Base-by-base conservation (phyloP, 2,888 invertebrate species). In the Vannuccia rotundouncinata region DNA sequence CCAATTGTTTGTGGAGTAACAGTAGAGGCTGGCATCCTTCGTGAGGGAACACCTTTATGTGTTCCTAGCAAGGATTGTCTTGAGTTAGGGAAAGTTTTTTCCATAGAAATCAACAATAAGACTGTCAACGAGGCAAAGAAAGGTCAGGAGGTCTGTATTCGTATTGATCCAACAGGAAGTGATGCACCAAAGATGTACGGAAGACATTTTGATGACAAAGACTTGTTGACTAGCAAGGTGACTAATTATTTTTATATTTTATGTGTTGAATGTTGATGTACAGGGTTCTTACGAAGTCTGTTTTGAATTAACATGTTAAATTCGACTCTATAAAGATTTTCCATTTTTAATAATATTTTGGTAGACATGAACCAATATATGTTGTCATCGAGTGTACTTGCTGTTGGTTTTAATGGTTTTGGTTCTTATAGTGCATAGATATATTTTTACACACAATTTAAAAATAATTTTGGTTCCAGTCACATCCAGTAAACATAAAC, bases 171-270 rank as follows among this genome's bases (percentile, higher is more conserved):
- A 30, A 92, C 94, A 77, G 94, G 95, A 22, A 98, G 98, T n/a
- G 97, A 99, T 89, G 92, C 98, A 76, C 99, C 99, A 75, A 98
- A 98, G 90, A 93, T 99, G 93, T 95, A 92, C 89, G 99, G 99
- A 13, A 91, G 99, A 81, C 99, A 99, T 90, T 99, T 99, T 89
- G 97, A 97, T 86, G 93, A 95, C 85, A 95, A 93, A 60, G 99
- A 99, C 89, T 90, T 94, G 87, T 91, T 99, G 83, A 92, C 96
- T 86, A 97, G 97, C 91, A 96, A 87, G 86, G 90, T 89, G 84
- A 84, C 25, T 10, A 10, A 27, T 13, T 0, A 79, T 17, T 82
- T 31, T 5, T 29, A 5, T 31, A n/a, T n/a, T n/a, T n/a, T n/a
- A n/a, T n/a, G n/a, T n/a, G n/a, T n/a, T n/a, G n/a, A n/a, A n/a